Conservation (phyloP, 2,797 vertebrate species). For the Acrossocheilus wenchowensis region DNA sequence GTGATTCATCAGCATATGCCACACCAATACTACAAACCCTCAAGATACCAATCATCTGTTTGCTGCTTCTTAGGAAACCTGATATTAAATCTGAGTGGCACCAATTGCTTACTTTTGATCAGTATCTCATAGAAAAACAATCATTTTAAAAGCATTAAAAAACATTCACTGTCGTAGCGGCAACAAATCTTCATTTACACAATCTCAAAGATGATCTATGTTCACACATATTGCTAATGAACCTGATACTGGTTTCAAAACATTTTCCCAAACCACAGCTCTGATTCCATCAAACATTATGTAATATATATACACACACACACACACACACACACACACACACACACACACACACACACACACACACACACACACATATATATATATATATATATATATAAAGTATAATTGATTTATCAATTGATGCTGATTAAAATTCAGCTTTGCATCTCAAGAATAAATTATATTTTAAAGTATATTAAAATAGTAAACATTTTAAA, state of each 20-base stretch:
- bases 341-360: no score
- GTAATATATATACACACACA: no score
- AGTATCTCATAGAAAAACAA: slow-evolving; percentile 30
- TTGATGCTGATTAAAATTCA: not conserved
- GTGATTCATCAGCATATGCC: slow-evolving; percentile 54
- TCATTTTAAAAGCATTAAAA: slow-evolving; percentile 11
- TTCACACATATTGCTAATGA: not conserved
- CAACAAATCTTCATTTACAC: slow-evolving; percentile 35
- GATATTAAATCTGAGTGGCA: slow-evolving; percentile 20
- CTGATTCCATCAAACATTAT: no score
- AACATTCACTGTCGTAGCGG: not conserved
- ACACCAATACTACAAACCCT: slow-evolving; percentile 26
- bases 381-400: no score
- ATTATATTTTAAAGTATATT: not conserved
- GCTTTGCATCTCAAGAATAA: not conserved
- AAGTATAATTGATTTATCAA: no score
- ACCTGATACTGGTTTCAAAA: not conserved
- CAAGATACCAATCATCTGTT: not conserved
- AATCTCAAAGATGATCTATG: not conserved
- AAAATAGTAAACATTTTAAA: not conserved
- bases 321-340: no score
- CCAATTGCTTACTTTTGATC: slow-evolving; percentile 16
- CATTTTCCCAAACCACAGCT: not conserved
- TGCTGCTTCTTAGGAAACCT: slow-evolving; percentile 26
- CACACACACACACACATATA: no score